Base-by-base conservation (phyloP, 2,888 invertebrate genomes). In the Empis livida region DNA sequence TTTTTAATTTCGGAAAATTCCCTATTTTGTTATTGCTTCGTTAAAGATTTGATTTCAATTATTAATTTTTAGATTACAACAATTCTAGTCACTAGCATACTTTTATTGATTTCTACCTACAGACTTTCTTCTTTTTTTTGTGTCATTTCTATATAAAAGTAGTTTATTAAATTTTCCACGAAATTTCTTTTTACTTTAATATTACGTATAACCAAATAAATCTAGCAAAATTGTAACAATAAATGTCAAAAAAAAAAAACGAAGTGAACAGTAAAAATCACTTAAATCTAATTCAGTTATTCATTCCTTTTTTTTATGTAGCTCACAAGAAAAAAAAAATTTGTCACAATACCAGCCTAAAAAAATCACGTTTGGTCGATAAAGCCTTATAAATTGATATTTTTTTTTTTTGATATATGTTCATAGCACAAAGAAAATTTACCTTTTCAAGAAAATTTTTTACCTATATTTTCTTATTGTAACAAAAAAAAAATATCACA, bases 231-330 rank as follows among this genome's bases (percentile, higher is more conserved):
- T 27, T 27, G 23, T 27, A 27, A 27, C 23, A 27, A 27, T 27
- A 27, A 27, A 27, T 27, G 23, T 27, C 23, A 27, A 5, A 8
- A 27, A 8, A 8, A 9, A 20, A 20, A 27, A 27, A 8, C 2
- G 8, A 27, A 27, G 8, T 27, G 23, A 27, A 27, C 23, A 27
- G 23, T 27, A 27, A 27, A 27, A 27, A 27, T 27, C 23, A 42
- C 27, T 48, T 42, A 50, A 50, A 50, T 48, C 45, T 42, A 43
- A 46, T 41, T 48, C 51, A 50, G 46, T 48, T 52, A 47, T 17
- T 44, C 50, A n/a, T n/a, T n/a, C n/a, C n/a, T n/a, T n/a, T n/a
- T n/a, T n/a, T n/a, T n/a, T n/a, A n/a, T n/a, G n/a, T n/a, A n/a
- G 45, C 50, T 46, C 37, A 20, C 35, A 44, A 30, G 38, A 16